Evolutionary conservation across 1,140 invertebrate species (phyloP).

Genomic region (Scaptomyza pallida): DNA sequence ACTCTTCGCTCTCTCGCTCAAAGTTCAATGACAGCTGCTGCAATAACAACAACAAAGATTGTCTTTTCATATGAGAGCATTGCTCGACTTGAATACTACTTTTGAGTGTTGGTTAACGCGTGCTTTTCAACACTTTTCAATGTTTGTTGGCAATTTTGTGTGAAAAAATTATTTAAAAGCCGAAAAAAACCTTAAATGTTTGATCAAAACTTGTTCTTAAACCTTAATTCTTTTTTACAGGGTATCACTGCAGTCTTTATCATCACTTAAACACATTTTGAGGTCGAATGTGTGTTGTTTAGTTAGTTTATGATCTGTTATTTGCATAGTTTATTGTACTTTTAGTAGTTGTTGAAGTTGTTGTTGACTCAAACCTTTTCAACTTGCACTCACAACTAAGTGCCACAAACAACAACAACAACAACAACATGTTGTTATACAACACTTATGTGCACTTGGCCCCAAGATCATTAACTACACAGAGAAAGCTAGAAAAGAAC

Average conservation of each 20-base stretch:
- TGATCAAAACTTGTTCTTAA: too few relatives aligned
- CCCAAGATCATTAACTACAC: background rate
- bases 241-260: background rate
- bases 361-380: background rate
- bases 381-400: conserved; percentile 27
- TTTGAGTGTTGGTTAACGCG: too few relatives aligned
- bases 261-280: conserved; percentile 5
- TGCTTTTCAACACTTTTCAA: too few relatives aligned
- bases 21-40: conserved; percentile 72
- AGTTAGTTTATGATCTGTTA: conserved; percentile 64
- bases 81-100: too few relatives aligned
- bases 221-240: too few relatives aligned
- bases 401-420: conserved; percentile 33
- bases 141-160: too few relatives aligned
- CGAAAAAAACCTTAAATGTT: too few relatives aligned
- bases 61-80: too few relatives aligned
- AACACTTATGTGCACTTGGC: too few relatives aligned
- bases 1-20: conserved; percentile 34
- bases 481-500: conserved; percentile 12
- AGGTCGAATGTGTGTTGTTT: conserved; percentile 44
- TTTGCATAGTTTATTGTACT: conserved; percentile 60
- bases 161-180: too few relatives aligned
- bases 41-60: conserved; percentile 39
- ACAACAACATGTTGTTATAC: too few relatives aligned
- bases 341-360: background rate